Evolutionary conservation across 2,797 vertebrate species (phyloP).

Genomic region (Premnoplex brunnescens): DNA sequence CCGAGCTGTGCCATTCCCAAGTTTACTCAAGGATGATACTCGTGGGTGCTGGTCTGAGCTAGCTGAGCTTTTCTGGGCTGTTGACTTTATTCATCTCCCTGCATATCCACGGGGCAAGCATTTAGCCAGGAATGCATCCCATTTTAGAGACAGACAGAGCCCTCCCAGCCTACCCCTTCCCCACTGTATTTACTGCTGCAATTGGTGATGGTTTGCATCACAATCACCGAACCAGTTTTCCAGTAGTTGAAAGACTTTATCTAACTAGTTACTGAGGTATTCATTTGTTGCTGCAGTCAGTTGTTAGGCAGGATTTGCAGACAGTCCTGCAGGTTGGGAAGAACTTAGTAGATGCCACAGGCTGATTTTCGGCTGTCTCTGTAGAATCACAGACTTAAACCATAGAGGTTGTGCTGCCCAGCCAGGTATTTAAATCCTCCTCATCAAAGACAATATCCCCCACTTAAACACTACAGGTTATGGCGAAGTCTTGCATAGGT

Average conservation of each 20-base stretch:
- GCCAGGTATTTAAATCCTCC: neutral
- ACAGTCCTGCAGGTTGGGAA: neutral
- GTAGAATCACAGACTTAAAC: neutral
- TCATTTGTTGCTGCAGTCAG: neutral
- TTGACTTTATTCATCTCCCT: neutral
- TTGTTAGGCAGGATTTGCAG: neutral
- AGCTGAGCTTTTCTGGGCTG: neutral
- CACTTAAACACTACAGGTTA: neutral
- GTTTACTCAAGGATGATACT: neutral
- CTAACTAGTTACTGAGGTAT: neutral
- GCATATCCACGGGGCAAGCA: neutral
- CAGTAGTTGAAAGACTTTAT: neutral
- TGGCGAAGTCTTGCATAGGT: neutral
- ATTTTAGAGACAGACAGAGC: neutral
- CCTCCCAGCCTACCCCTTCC: neutral
- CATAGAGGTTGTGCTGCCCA: neutral
- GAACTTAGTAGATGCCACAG: fast-evolving
- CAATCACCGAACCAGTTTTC: neutral
- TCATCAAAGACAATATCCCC: neutral
- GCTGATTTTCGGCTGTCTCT: neutral
- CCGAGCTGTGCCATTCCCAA: fast-evolving
- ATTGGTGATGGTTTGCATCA: neutral
- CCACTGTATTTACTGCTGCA: neutral
- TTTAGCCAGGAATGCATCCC: neutral
- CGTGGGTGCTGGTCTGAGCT: neutral